phyloP scores from a whole-genome alignment of 2,888 invertebrate species.

The Cordilura impudica region DNA sequence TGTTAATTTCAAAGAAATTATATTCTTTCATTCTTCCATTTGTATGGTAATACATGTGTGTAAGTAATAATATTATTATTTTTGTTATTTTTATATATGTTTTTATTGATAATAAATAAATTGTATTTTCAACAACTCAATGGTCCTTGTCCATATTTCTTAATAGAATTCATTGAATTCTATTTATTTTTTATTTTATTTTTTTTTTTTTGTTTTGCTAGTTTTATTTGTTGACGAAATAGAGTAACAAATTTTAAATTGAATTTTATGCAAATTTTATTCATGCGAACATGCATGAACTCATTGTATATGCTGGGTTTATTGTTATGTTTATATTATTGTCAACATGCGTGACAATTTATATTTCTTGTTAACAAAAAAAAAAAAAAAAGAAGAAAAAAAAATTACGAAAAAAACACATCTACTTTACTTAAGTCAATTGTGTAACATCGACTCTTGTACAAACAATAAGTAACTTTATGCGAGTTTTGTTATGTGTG shows the following conservation, averaged over 20 bases:
- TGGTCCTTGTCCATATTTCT: slow-evolving; percentile 22
- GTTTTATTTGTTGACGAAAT: background rate
- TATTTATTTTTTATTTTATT: slow-evolving; percentile 1
- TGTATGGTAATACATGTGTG: background rate
- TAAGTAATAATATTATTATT: background rate
- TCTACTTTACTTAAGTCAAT: slow-evolving; percentile 54
- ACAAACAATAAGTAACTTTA: background rate
- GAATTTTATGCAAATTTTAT: slow-evolving; percentile 76
- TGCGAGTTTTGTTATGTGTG: background rate
- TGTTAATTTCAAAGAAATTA: background rate
- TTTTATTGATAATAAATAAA: slow-evolving; percentile 11
- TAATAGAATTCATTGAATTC: background rate
- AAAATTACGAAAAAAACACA: background rate
- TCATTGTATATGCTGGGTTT: slow-evolving; percentile 20
- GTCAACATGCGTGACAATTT: slow-evolving; percentile 65
- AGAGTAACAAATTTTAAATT: slow-evolving; percentile 65
- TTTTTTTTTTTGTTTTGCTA: slow-evolving; percentile 11
- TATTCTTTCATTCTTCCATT: background rate
- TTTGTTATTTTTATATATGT: background rate
- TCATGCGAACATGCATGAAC: slow-evolving; percentile 43
- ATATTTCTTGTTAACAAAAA: slow-evolving; percentile 55
- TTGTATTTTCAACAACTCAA: slow-evolving; percentile 13
- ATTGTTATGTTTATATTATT: slow-evolving; percentile 61
- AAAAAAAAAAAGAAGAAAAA: background rate
- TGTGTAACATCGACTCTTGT: slow-evolving; percentile 12